A percentile compares a stretch with the other conserved stretches of the same genome.
These are phyloP conservation scores for Bombylius major DNA, from an alignment of 2,888 invertebrate species.

Conservation along the genomic window DNA sequence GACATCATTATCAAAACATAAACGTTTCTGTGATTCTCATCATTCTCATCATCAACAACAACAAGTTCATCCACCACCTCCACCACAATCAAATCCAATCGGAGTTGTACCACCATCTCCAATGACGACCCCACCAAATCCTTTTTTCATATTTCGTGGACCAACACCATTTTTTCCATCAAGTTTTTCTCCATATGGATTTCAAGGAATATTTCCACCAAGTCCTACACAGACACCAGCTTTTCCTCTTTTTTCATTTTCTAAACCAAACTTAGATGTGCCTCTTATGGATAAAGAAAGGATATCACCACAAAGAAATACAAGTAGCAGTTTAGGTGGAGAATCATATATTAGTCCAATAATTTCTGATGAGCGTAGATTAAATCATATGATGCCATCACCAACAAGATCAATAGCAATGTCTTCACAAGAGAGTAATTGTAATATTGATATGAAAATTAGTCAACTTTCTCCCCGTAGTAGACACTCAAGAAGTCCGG, in stretches of 20 bases:
- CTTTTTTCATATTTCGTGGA: conserved; percentile 61
- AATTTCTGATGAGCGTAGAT: not conserved
- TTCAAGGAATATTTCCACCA: conserved; percentile 45
- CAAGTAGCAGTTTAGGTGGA: conserved; percentile 10
- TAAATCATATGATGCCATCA: conserved; percentile 46
- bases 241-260: conserved; percentile 49
- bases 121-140: conserved; percentile 43
- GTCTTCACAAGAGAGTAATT: not conserved
- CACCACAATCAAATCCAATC: conserved; percentile 4
- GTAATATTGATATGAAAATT: not conserved
- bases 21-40: conserved; percentile 81
- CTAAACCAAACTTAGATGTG: conserved; percentile 41
- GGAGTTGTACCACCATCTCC: conserved; percentile 21
- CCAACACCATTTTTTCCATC: conserved; percentile 53
- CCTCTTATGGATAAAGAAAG: conserved; percentile 33
- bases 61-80: conserved; percentile 26
- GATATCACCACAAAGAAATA: conserved; percentile 15
- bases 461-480: conserved; percentile 12
- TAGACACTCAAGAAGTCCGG: conserved; percentile 14
- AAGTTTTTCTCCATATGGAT: conserved; percentile 46
- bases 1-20: conserved; percentile 88
- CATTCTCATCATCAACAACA: conserved; percentile 27
- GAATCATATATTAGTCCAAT: conserved; percentile 2
- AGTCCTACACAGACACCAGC: conserved; percentile 31
- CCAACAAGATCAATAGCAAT: conserved; percentile 44